Base-by-base conservation (phyloP, 2,113 vertebrate genomes). In the Acinonyx jubatus region DNA sequence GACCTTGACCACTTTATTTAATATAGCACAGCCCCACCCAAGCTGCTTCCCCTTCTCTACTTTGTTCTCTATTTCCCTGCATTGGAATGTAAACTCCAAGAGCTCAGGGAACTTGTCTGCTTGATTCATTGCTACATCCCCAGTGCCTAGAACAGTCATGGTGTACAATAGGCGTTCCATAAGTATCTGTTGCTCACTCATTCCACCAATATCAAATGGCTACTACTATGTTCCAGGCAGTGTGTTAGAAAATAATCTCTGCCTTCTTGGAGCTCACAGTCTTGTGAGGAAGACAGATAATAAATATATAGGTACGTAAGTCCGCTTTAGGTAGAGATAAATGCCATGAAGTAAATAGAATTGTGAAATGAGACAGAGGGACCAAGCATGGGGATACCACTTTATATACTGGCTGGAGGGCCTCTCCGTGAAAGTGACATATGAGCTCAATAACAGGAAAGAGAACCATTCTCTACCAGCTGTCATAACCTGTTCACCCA, bases 321-420 rank as follows among this genome's bases (percentile, higher is more conserved):
- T 69, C 25, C 18, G 81, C 38, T 80, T 96, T 55, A 41, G n/a
- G 27, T 83, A 74, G 63, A 61, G 41, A 66, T 74, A 79, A 86
- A 71, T 92, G 76, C n/a, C 80, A 74, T 29, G 50, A 84, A 89
- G 48, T 65, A 71, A 92, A 55, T 73, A 88, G 92, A 85, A 73
- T 41, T 25, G 11, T 91, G 63, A 85, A 66, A 50, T 83, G 27
- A 86, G n/a, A 81, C 16, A 84, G 93, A 92, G 9, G 38, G 29
- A 8, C 57, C 29, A 65, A 55, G 19, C n/a, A 15, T 86, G 15
- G 7, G 0, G 29, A 52, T 81, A 31, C 38, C 50, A 18, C 38
- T 65, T 57, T 41, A 7, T 33, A 55, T 3, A 38, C 8, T 74
- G 31, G 27, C 38, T 55, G 23, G 38, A 94, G 82, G 66, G 23